Percentiles rank a stretch among this genome's conserved stretches.
These are phyloP conservation scores for Python bivittatus DNA, from an alignment of 2,113 vertebrate genomes.

Conservation along the genomic window DNA sequence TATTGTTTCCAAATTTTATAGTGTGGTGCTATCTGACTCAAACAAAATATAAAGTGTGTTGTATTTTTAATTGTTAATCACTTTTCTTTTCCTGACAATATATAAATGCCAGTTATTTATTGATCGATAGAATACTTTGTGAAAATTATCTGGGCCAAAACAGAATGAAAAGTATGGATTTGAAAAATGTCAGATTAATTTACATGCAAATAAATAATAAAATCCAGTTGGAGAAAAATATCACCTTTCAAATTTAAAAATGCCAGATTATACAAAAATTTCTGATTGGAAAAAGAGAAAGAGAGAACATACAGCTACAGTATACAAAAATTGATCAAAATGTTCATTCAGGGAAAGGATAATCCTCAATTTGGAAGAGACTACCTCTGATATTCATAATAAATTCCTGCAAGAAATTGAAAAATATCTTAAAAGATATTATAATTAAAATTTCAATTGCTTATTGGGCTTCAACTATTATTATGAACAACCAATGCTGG, in stretches of 20 bases:
- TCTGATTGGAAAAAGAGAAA: background rate
- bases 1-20: background rate
- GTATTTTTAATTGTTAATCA: background rate
- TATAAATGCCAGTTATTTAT: background rate
- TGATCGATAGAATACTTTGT: background rate
- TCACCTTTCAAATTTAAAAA: background rate
- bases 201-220: background rate
- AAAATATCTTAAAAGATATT: background rate
- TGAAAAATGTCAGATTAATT: background rate
- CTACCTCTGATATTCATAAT: background rate
- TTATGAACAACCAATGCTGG: background rate
- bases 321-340: background rate
- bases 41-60: background rate
- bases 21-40: background rate
- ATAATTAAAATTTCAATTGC: background rate
- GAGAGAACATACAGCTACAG: background rate
- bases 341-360: background rate
- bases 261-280: background rate
- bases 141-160: background rate
- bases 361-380: background rate
- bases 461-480: background rate
- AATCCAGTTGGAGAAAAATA: background rate
- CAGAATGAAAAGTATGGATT: background rate
- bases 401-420: background rate
- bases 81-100: background rate